Percentiles rank a stretch among this genome's conserved stretches.
These are phyloP conservation scores for Thymelicus sylvestris DNA, from an alignment of 2,888 invertebrate genomes.

Conservation along the genomic window DNA sequence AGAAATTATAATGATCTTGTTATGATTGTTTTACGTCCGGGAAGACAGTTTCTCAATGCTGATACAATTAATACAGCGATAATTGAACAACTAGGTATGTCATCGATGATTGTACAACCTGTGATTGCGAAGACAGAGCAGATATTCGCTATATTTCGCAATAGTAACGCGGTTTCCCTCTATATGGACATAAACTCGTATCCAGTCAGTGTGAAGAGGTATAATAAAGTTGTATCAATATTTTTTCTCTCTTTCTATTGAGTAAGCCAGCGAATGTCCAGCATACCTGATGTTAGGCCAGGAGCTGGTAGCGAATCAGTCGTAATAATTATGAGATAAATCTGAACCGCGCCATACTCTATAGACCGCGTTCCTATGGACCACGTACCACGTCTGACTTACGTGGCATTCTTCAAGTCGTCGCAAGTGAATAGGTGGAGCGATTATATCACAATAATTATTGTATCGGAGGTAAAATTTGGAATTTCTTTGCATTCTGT, in stretches of 20 bases:
- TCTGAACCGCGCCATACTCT: conserved; percentile 49
- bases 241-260: neutral
- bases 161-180: neutral
- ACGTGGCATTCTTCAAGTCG: conserved; percentile 50
- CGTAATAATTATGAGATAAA: conserved; percentile 55
- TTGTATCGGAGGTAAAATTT: too few species aligned
- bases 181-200: neutral
- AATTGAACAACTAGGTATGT: too few species aligned
- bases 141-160: neutral
- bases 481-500: too few species aligned
- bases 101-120: too few species aligned
- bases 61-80: too few species aligned
- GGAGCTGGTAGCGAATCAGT: conserved; percentile 4
- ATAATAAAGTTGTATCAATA: conserved; percentile 1
- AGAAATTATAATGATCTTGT: too few species aligned
- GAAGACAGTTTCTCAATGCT: too few species aligned
- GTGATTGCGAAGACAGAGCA: neutral
- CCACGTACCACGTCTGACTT: conserved; percentile 44
- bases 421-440: conserved; percentile 37
- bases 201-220: neutral
- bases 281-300: conserved; percentile 4
- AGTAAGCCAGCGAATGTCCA: conserved; percentile 19
- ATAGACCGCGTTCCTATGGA: conserved; percentile 49
- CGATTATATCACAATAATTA: conserved; percentile 4
- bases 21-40: too few species aligned